A percentile compares a stretch with the other conserved stretches of the same genome.
Evolutionary conservation across 1,140 invertebrate species (phyloP).

Genomic region (Aphelenchoides fujianensis): DNA sequence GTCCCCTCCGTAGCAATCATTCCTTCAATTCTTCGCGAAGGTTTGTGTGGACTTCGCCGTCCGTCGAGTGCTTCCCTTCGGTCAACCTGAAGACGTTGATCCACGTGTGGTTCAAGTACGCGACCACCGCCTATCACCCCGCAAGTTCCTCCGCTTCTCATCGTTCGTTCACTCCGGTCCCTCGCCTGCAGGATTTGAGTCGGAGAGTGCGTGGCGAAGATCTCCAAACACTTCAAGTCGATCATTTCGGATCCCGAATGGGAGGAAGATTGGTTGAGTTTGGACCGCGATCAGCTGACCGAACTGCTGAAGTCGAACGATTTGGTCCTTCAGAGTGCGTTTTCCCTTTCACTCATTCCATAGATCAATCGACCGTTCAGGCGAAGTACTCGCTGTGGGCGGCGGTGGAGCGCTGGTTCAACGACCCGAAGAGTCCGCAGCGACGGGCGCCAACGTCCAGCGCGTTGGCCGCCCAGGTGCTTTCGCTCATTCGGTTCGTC

Average conservation of each 20-base stretch:
- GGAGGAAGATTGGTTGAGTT: slow-evolving; percentile 63
- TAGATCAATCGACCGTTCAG: too few species aligned
- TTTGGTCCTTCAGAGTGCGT: slow-evolving; percentile 57
- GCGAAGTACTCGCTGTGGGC: slow-evolving; percentile 56
- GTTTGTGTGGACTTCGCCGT: slow-evolving; percentile 64
- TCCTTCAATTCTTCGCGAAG: too few species aligned
- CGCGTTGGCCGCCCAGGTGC: too few species aligned
- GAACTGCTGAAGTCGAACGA: slow-evolving; percentile 64
- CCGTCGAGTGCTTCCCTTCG: slow-evolving; percentile 63
- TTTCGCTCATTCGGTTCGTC: slow-evolving; percentile 1
- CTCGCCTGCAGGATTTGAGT: too few species aligned
- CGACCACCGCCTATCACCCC: slow-evolving; percentile 63
- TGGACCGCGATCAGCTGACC: slow-evolving; percentile 65
- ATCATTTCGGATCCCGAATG: slow-evolving; percentile 63
- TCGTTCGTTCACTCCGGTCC: too few species aligned
- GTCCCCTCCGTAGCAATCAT: not conserved
- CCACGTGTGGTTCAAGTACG: slow-evolving; percentile 65
- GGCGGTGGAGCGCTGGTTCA: slow-evolving; percentile 38
- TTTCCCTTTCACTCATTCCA: too few species aligned
- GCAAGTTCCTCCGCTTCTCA: too few species aligned
- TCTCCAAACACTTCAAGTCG: slow-evolving; percentile 64
- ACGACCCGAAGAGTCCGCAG: too few species aligned
- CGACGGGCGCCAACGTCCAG: too few species aligned
- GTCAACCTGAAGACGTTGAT: slow-evolving; percentile 65
- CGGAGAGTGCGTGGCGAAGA: slow-evolving; percentile 60